phyloP scores from a whole-genome alignment of 2,113 vertebrate genomes.

The Nothoprocta pentlandii region DNA sequence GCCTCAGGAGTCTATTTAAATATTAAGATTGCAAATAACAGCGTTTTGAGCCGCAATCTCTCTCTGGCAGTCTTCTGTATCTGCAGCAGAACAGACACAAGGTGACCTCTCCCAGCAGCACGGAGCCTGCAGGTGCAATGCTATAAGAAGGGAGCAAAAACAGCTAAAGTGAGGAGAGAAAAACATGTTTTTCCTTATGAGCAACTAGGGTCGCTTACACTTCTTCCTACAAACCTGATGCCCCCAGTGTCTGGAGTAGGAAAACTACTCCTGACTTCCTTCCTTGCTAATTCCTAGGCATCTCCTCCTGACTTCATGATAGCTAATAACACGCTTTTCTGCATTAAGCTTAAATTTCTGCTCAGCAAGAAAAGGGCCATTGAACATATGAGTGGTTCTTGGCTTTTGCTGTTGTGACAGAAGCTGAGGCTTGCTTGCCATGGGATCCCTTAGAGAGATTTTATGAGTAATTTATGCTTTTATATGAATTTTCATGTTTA shows the following conservation, averaged over 20 bases:
- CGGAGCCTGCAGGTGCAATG: background rate
- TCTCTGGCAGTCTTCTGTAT: conserved; percentile 30
- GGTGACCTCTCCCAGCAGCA: conserved; percentile 48
- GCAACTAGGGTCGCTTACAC: background rate
- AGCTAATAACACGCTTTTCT: background rate
- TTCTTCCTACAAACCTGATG: background rate
- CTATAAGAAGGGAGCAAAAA: background rate
- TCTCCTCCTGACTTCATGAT: background rate
- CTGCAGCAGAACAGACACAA: conserved; percentile 29
- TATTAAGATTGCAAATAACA: conserved; percentile 51
- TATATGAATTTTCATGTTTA: background rate
- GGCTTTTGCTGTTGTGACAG: background rate
- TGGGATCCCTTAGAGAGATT: background rate
- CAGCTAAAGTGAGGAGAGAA: background rate
- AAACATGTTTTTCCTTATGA: background rate
- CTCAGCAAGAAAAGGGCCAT: background rate
- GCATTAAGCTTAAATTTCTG: background rate
- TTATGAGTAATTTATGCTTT: background rate
- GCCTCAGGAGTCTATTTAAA: conserved; percentile 45
- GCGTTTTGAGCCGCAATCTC: conserved; percentile 36
- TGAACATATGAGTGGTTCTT: accelerated
- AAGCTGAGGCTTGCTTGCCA: background rate
- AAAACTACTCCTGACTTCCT: background rate
- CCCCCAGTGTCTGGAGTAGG: background rate
- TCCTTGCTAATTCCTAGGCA: background rate